Percentiles rank a stretch among this genome's conserved stretches.
Evolutionary conservation across 2,113 vertebrate genomes (phyloP).

Genomic region (Prionailurus bengalensis): DNA sequence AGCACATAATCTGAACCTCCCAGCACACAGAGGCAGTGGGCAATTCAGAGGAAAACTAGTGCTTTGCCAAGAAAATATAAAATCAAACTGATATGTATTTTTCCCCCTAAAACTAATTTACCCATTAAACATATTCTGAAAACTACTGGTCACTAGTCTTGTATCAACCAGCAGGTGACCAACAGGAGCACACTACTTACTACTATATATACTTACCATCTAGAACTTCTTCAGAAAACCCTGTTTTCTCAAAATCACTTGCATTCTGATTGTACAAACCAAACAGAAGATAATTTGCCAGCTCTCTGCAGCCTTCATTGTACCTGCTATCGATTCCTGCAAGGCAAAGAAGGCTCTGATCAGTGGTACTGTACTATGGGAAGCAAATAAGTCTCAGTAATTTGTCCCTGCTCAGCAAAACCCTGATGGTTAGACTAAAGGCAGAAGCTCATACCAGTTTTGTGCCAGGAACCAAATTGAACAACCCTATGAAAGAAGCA

Average conservation of each 20-base stretch:
- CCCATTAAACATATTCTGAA: conserved; percentile 54
- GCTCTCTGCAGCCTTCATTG: conserved; percentile 96
- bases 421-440: not conserved
- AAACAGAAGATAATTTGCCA: conserved; percentile 97
- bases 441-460: not conserved
- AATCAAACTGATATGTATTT: conserved; percentile 24
- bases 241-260: conserved; percentile 90
- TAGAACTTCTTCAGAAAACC: conserved; percentile 96
- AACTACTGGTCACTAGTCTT: conserved; percentile 10
- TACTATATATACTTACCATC: conserved; percentile 91
- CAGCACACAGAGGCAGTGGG: not conserved
- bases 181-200: not conserved
- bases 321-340: conserved; percentile 98
- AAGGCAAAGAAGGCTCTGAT: conserved; percentile 72
- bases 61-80: conserved; percentile 15
- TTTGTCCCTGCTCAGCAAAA: conserved; percentile 23
- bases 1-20: conserved; percentile 24
- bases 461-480: conserved; percentile 28
- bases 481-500: not conserved
- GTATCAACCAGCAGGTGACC: not conserved
- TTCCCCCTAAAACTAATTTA: conserved; percentile 50
- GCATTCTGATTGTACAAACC: conserved; percentile 94
- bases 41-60: conserved; percentile 39
- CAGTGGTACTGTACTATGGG: not conserved
- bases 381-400: not conserved